Evolutionary conservation across 2,113 vertebrate genomes (phyloP), one percentile per base, ranked within the genome.

Genomic region (Ivindomyrus marchei): DNA sequence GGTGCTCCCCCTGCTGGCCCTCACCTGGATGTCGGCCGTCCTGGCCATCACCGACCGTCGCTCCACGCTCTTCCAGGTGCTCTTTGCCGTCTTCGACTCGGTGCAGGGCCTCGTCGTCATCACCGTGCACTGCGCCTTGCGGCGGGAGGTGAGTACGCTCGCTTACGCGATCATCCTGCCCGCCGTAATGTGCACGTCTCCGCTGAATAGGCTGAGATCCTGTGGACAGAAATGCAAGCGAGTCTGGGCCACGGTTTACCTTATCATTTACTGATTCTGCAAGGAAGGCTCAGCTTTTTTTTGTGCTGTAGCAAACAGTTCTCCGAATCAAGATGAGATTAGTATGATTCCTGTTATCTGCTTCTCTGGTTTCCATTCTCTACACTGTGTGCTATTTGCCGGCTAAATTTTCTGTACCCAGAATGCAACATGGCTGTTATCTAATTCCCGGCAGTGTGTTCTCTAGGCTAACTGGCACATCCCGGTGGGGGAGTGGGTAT

Each of bases 11-110:
- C 96, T 99, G 94, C 96, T 99, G 94, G 98, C 98, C 0, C 97
- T 99, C 93, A 99, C 98, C 92, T 99, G 98, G 98, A 99, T 99
- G 98, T 99, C 98, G 87, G 98, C 98, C 0, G 98, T 99, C 93
- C 95, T 99, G 92, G 98, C 98, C 95, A 99, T 99, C 96, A 99
- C 98, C 2, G 98, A 99, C 94, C 97, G 98, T 49, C 97, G 98
- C 95, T 99, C 97, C 92, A 97, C 97, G 85, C 96, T 98, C 91
- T 98, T 98, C 95, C 97, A 98, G 96, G 97, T 98, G 94, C 97
- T 98, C 93, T 98, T 98, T 87, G 97, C 97, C 0, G 97, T 98
- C 93, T 98, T 98, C 90, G 98, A 99, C 95, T 99, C 98, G 0
- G 96, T 98, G 17, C 98, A 99, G 93, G 98, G 98, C 92, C 98